Evolutionary conservation across 2,113 vertebrate genomes (phyloP).

Genomic region (Benitochromis conjunctus): DNA sequence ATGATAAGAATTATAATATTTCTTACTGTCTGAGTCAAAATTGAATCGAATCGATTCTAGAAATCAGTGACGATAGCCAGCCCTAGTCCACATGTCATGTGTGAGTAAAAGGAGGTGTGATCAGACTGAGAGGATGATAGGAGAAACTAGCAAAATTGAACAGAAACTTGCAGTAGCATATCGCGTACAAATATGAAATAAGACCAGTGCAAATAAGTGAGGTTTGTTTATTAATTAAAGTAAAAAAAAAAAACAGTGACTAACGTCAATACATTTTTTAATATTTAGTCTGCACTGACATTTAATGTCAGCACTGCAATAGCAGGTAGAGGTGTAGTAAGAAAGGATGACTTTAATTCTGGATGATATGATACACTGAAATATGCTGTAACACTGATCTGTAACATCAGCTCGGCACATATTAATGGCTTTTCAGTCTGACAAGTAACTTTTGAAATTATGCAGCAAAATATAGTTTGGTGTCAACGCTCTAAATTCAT

Average conservation of each 20-base stretch:
- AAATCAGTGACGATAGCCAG: too few species aligned
- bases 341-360: fast-evolving
- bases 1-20: too few species aligned
- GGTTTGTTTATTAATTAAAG: not conserved
- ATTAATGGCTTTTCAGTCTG: not conserved
- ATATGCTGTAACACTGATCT: not conserved
- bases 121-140: not conserved
- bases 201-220: not conserved
- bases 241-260: too few species aligned
- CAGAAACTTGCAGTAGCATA: not conserved
- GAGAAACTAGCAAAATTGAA: not conserved
- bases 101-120: not conserved
- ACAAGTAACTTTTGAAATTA: not conserved
- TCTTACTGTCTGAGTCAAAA: too few species aligned
- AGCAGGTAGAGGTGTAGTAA: not conserved
- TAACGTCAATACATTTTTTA: too few species aligned
- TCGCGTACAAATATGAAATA: not conserved
- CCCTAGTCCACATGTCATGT: not conserved
- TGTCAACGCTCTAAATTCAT: not conserved
- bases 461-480: not conserved
- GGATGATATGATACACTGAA: not conserved
- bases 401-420: not conserved
- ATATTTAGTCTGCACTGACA: not conserved
- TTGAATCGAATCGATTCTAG: too few species aligned
- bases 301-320: not conserved